Percentiles rank a stretch among this genome's conserved stretches.
These are phyloP conservation scores for Agapostemon virescens DNA, from an alignment of 2,888 invertebrate genomes.

Conservation along the genomic window DNA sequence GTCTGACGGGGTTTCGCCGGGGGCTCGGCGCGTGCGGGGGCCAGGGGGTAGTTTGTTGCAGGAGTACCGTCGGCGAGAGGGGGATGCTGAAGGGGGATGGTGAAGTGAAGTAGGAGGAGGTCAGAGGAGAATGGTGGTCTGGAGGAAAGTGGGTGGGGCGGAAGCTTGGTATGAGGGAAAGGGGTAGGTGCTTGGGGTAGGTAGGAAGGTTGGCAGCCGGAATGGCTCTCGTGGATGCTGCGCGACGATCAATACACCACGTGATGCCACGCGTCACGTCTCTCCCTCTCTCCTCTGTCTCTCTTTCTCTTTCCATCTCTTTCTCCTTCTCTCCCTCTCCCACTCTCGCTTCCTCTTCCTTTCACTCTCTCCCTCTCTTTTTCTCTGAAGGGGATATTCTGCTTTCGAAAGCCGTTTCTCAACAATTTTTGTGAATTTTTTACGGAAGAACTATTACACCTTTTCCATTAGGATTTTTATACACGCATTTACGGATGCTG, in stretches of 20 bases:
- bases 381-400: neutral
- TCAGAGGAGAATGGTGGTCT: slow-evolving; percentile 59
- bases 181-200: slow-evolving; percentile 71
- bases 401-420: neutral
- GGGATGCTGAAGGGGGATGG: slow-evolving; percentile 7
- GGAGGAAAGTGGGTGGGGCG: slow-evolving; percentile 58
- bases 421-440: neutral
- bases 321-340: too few relatives aligned
- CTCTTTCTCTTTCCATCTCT: neutral
- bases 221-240: slow-evolving; percentile 78
- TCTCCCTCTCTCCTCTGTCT: slow-evolving; percentile 48
- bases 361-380: neutral
- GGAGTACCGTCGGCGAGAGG: slow-evolving; percentile 36
- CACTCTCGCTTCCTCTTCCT: too few relatives aligned
- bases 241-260: slow-evolving; percentile 79
- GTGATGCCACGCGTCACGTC: slow-evolving; percentile 78
- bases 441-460: neutral
- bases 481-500: neutral
- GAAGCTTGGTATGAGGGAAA: slow-evolving; percentile 57
- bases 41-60: slow-evolving; percentile 58
- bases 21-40: slow-evolving; percentile 49
- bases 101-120: slow-evolving; percentile 43
- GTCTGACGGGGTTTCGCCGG: slow-evolving; percentile 72
- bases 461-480: neutral
- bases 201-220: slow-evolving; percentile 74